Conservation (phyloP, 2,113 vertebrate genomes). For the Pycnonotus jocosus region DNA sequence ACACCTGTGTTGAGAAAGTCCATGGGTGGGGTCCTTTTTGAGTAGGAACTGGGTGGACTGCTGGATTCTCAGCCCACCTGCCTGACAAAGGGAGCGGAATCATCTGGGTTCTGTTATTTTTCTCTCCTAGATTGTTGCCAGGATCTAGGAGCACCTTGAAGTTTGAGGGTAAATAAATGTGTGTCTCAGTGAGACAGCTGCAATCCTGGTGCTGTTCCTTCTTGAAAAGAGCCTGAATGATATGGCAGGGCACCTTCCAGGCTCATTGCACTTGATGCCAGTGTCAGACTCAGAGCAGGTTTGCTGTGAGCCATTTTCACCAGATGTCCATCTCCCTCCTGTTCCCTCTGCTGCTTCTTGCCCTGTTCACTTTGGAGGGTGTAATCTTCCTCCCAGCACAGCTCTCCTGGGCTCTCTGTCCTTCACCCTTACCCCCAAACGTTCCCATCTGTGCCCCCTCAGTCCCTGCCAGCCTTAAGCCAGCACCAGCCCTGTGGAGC, state of each 20-base stretch:
- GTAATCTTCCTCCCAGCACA: not conserved
- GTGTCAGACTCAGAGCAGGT: not conserved
- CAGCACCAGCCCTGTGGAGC: fast-evolving
- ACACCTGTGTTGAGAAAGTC: not conserved
- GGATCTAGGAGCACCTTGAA: not conserved
- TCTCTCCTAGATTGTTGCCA: not conserved
- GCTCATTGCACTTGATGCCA: not conserved
- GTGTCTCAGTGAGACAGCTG: not conserved
- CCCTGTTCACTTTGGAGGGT: not conserved
- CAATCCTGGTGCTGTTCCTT: not conserved
- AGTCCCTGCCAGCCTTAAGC: not conserved
- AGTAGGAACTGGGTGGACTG: not conserved
- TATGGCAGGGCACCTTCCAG: not conserved
- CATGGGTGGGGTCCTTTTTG: not conserved
- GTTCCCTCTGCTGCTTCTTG: not conserved
- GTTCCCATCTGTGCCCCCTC: fast-evolving
- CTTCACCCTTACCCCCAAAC: fast-evolving
- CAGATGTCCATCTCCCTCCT: not conserved
- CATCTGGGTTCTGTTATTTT: not conserved
- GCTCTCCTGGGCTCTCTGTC: not conserved
- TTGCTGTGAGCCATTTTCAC: not conserved
- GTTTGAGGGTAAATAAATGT: not conserved
- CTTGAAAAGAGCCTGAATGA: not conserved
- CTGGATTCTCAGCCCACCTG: not conserved
- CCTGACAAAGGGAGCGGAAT: not conserved